A percentile compares a stretch with the other conserved stretches of the same genome.
These are phyloP conservation scores for Ectropis crepuscularia DNA, from an alignment of 2,888 invertebrate species.

Conservation along the genomic window DNA sequence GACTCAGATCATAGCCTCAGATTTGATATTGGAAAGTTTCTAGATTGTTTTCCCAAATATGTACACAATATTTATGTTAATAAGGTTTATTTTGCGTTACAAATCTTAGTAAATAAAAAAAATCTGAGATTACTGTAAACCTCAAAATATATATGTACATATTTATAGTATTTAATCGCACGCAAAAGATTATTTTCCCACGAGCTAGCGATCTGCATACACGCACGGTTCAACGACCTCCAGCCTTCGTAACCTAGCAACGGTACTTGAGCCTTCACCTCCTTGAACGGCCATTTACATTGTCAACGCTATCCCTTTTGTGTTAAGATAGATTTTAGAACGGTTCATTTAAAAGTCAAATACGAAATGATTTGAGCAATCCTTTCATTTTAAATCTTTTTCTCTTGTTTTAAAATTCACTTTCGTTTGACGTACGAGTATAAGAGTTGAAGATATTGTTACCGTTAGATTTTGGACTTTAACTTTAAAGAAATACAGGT, in stretches of 20 bases:
- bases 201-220: slow-evolving; percentile 52
- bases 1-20: too few species aligned
- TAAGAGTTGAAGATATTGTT: background rate
- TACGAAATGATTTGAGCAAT: slow-evolving; percentile 19
- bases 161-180: slow-evolving; percentile 32
- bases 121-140: background rate
- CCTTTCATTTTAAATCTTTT: slow-evolving; percentile 24
- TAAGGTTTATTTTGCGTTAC: too few species aligned
- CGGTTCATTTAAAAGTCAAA: background rate
- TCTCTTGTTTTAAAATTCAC: slow-evolving; percentile 15
- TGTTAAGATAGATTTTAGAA: slow-evolving; percentile 14
- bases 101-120: background rate
- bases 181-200: slow-evolving; percentile 64
- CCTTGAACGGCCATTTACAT: slow-evolving; percentile 38
- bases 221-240: slow-evolving; percentile 63
- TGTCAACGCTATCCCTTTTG: slow-evolving; percentile 9
- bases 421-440: slow-evolving; percentile 8
- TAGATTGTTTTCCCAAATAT: too few species aligned
- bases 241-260: slow-evolving; percentile 65
- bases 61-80: too few species aligned
- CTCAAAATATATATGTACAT: too few species aligned
- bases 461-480: slow-evolving; percentile 21
- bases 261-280: slow-evolving; percentile 65
- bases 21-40: too few species aligned
- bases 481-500: slow-evolving; percentile 4